Percentiles rank a stretch among this genome's conserved stretches.
phyloP scores from a whole-genome alignment of 1,140 invertebrate genomes.

The Camponotus pennsylvanicus region DNA sequence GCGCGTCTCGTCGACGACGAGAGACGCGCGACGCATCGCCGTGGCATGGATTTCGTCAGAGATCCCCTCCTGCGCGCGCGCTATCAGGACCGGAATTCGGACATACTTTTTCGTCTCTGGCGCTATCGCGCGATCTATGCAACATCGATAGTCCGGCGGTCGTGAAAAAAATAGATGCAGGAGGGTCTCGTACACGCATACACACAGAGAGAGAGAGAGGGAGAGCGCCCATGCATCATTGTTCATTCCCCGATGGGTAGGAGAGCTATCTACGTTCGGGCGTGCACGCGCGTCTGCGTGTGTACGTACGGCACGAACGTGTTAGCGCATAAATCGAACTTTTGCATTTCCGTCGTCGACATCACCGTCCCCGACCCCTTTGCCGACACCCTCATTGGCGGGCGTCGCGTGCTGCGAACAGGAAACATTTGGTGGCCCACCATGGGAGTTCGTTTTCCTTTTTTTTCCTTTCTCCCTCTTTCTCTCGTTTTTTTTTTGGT shows the following conservation, averaged over 20 bases:
- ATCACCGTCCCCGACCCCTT: slow-evolving; percentile 59
- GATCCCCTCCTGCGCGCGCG: slow-evolving; percentile 4
- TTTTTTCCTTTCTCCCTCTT: background rate
- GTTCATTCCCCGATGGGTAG: slow-evolving; percentile 67
- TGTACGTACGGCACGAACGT: slow-evolving; percentile 58
- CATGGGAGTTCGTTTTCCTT: slow-evolving; percentile 26
- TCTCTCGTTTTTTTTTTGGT: slow-evolving; percentile 37
- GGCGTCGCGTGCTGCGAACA: slow-evolving; percentile 67
- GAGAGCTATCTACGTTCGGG: slow-evolving; percentile 33
- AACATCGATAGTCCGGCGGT: slow-evolving; percentile 74
- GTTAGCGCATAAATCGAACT: slow-evolving; percentile 83
- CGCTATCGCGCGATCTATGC: slow-evolving; percentile 73
- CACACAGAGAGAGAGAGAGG: background rate
- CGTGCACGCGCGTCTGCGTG: background rate
- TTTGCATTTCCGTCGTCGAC: slow-evolving; percentile 83
- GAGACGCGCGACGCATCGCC: slow-evolving; percentile 45
- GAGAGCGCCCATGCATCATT: slow-evolving; percentile 70
- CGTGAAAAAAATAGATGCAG: slow-evolving; percentile 61
- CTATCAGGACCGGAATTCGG: slow-evolving; percentile 68
- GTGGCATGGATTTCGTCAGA: slow-evolving; percentile 44
- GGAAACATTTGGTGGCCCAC: slow-evolving; percentile 71
- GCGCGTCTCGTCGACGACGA: slow-evolving; percentile 33
- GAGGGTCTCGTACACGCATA: slow-evolving; percentile 73
- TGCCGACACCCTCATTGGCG: slow-evolving; percentile 59
- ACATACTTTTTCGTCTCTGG: slow-evolving; percentile 65